phyloP scores from a whole-genome alignment of 2,113 vertebrate species.

The Chaetodon auriga region DNA sequence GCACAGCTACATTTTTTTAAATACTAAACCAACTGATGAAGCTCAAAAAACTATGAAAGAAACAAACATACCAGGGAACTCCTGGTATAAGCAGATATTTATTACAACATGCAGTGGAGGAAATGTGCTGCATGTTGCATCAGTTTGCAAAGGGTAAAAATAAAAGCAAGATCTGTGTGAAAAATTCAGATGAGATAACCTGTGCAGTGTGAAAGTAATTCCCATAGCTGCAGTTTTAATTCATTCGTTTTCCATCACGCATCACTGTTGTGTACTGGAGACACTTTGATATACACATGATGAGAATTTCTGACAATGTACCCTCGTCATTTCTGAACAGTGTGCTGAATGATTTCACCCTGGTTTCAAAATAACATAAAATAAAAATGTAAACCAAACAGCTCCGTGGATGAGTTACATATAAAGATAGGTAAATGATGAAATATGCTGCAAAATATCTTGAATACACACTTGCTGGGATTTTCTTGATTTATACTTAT shows the following conservation, averaged over 20 bases:
- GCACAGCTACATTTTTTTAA: background rate
- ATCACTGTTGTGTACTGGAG: constrained; percentile 14
- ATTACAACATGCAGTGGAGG: constrained; percentile 18
- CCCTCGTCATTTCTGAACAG: constrained; percentile 31
- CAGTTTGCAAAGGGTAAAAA: constrained; percentile 45
- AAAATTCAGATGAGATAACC: constrained; percentile 43
- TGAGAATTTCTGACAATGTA: constrained; percentile 22
- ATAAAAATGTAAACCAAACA: constrained; percentile 44
- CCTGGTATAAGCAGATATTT: background rate
- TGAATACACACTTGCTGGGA: constrained; percentile 30
- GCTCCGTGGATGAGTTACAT: constrained; percentile 59
- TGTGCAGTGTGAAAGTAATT: constrained; percentile 35
- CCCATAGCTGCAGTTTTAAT: constrained; percentile 48
- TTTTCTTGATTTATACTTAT: constrained; percentile 47
- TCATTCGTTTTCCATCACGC: constrained; percentile 34
- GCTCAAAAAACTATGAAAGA: constrained; percentile 2
- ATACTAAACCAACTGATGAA: background rate
- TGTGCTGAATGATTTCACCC: constrained; percentile 56
- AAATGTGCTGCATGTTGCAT: constrained; percentile 57
- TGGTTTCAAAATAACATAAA: constrained; percentile 58
- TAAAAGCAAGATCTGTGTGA: constrained; percentile 18
- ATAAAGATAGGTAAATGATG: constrained; percentile 72
- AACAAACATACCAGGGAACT: constrained; percentile 11
- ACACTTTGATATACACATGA: constrained; percentile 15
- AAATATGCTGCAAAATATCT: constrained; percentile 74